Conservation (phyloP, 2,797 vertebrate genomes). For the Amblyraja radiata region DNA sequence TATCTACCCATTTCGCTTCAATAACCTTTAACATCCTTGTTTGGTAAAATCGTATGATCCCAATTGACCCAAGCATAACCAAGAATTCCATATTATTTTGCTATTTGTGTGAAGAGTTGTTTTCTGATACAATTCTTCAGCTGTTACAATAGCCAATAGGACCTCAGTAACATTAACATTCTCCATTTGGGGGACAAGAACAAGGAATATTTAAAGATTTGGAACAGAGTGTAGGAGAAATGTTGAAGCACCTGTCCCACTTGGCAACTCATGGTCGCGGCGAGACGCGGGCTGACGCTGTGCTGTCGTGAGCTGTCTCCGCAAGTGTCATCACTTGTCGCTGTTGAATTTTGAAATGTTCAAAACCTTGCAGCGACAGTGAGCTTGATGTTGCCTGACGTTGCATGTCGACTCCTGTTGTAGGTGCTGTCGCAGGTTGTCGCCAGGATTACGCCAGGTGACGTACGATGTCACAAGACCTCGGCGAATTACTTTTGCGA, state of each 20-base stretch:
- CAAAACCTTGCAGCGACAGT: no score
- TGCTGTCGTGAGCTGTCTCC: no score
- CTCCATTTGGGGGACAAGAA: not conserved
- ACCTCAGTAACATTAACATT: not conserved
- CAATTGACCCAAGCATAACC: not conserved
- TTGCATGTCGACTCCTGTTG: no score
- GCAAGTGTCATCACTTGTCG: no score
- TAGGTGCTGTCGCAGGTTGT: no score
- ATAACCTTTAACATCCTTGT: not conserved
- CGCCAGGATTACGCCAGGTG: no score
- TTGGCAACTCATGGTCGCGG: no score
- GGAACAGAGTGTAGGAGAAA: not conserved
- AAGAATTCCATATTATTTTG: not conserved
- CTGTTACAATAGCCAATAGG: not conserved
- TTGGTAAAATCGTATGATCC: not conserved
- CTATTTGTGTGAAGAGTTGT: not conserved
- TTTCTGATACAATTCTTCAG: not conserved
- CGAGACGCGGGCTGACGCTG: no score
- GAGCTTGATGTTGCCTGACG: no score
- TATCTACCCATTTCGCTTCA: not conserved
- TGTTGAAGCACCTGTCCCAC: not conserved
- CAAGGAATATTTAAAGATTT: not conserved
- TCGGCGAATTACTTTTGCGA: no score
- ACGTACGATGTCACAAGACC: no score
- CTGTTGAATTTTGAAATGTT: no score